Base-by-base conservation (phyloP, 2,888 invertebrate genomes). In the Dryomyza anilis region DNA sequence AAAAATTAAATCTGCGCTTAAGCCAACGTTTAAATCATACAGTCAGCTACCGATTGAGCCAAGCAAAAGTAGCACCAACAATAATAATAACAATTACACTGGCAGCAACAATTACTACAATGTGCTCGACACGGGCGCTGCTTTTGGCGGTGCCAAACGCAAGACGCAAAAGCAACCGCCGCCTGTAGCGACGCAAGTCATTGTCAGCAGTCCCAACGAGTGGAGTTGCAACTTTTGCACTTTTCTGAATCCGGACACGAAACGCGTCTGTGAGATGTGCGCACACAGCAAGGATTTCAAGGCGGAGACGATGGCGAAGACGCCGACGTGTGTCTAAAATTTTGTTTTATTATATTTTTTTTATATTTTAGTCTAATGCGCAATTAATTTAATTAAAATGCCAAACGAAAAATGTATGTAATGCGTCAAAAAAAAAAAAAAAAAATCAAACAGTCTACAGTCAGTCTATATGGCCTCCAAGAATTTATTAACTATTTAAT, bases 211-310 rank as follows among this genome's bases (percentile, higher is more conserved):
- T 27, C 75, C 79, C 3, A 78, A 77, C 36, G 85, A 85, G 68
- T 91, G 91, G 91, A 86, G 87, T 67, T 91, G 91, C 77, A 83
- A 84, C 8, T 84, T 86, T 46, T 91, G 91, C 80, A 91, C 91
- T 12, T 91, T 85, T 77, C 81, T 89, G 16, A 91, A 91, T 79
- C 80, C 84, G 1, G 74, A 82, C 2, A 76, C 81, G 0, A 84
- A 81, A 55, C 86, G 86, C 52, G 87, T 91, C 70, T 91, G 91
- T 77, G 89, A 89, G 70, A 90, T 91, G 86, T 91, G 91, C 76
- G 85, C 86, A 52, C 89, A 88, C 73, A 79, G 81, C 67, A 80
- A 79, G 71, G 83, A 82, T 67, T 82, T 80, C 57, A 78, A 76
- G 84, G 81, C 81, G 66, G 61, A 69, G 25, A 71, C 57, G 53